Evolutionary conservation across 2,888 invertebrate species (phyloP).

Genomic region (Podabrus alpinus): DNA sequence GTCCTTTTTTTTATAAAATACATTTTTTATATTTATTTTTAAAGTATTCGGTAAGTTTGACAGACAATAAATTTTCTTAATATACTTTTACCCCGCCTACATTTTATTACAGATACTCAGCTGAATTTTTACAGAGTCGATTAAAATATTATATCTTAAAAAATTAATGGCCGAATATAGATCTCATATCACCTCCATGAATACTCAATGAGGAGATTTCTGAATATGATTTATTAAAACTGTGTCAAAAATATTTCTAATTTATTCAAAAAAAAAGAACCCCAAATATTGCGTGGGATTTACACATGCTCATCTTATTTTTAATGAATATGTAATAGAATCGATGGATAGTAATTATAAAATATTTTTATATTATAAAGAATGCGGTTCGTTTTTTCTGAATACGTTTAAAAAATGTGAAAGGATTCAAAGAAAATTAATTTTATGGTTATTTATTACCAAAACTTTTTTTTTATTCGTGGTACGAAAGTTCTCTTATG

Average conservation of each 20-base stretch:
- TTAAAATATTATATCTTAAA: slow-evolving; percentile 6
- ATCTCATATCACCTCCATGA: slow-evolving; percentile 43
- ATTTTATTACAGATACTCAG: slow-evolving; percentile 40
- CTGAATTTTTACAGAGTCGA: slow-evolving; percentile 6
- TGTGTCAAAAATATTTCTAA: slow-evolving; percentile 38
- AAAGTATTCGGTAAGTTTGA: slow-evolving; percentile 39
- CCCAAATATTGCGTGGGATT: slow-evolving; percentile 23
- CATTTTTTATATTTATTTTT: slow-evolving; percentile 34
- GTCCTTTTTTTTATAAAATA: slow-evolving; percentile 25
- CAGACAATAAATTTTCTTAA: slow-evolving; percentile 43
- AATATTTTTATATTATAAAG: neutral
- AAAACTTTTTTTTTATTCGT: neutral
- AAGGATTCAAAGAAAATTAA: neutral
- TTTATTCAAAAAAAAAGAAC: slow-evolving; percentile 32
- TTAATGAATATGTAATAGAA: slow-evolving; percentile 12
- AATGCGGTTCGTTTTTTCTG: neutral
- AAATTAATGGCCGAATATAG: slow-evolving; percentile 33
- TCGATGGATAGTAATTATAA: slow-evolving; percentile 3
- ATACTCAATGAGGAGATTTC: slow-evolving; percentile 43
- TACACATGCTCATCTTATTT: slow-evolving; percentile 15
- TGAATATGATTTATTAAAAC: slow-evolving; percentile 37
- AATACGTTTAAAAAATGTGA: neutral
- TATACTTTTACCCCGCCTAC: slow-evolving; percentile 39
- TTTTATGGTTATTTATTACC: neutral
- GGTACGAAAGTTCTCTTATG: neutral